Conservation (phyloP, 2,888 invertebrate genomes). For the Philonicus albiceps region DNA sequence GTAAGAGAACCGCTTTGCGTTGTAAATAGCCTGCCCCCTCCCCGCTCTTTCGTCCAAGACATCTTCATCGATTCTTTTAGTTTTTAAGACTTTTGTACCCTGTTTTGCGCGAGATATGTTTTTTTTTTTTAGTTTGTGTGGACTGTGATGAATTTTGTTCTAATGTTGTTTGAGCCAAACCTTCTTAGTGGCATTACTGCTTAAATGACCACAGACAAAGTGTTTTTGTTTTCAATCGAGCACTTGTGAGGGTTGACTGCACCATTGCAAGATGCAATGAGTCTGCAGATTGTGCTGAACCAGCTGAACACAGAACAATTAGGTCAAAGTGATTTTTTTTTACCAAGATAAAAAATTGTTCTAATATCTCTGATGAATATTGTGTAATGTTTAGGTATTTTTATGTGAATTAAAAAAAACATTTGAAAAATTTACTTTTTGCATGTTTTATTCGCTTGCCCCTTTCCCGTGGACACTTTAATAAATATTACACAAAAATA, state of each 20-base stretch:
- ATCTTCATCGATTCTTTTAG: slow-evolving; percentile 27
- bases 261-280: not conserved
- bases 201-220: not conserved
- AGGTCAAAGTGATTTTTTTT: slow-evolving; percentile 15
- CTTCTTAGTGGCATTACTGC: not conserved
- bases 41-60: not conserved
- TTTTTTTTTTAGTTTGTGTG: slow-evolving; percentile 34
- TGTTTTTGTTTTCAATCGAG: not conserved
- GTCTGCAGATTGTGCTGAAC: not conserved
- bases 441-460: not conserved
- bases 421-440: not conserved
- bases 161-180: slow-evolving; percentile 1
- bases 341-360: not conserved
- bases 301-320: not conserved
- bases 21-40: slow-evolving; percentile 21
- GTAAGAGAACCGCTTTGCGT: not conserved
- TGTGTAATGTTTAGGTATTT: slow-evolving; percentile 24
- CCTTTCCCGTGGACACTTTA: no score
- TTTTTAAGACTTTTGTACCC: not conserved
- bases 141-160: slow-evolving; percentile 46
- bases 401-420: slow-evolving; percentile 28
- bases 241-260: not conserved
- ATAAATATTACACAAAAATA: no score
- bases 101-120: not conserved
- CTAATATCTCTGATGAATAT: not conserved